phyloP scores from a whole-genome alignment of 2,113 vertebrate species.

The Cryptotis parvus region DNA sequence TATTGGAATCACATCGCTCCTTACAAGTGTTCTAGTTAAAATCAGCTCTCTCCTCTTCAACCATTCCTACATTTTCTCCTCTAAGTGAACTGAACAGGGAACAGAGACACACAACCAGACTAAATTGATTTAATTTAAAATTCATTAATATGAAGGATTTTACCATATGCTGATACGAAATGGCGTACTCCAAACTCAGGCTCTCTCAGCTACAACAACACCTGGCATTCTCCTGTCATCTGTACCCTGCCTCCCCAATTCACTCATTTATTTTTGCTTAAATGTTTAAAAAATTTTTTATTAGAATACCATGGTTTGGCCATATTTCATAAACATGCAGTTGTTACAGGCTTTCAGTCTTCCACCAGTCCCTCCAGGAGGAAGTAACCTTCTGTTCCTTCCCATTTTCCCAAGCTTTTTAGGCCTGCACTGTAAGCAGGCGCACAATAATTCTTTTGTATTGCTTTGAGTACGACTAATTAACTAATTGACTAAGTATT shows the following conservation, averaged over 20 bases:
- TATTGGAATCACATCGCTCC: neutral
- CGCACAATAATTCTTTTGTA: too few relatives aligned
- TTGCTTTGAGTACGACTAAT: too few relatives aligned
- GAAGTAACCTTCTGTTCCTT: too few relatives aligned
- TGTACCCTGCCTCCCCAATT: neutral
- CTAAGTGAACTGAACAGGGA: neutral
- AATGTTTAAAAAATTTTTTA: too few relatives aligned
- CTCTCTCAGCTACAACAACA: neutral
- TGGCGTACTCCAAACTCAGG: neutral
- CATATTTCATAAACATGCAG: too few relatives aligned
- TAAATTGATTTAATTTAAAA: conserved; percentile 32
- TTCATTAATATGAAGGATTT: neutral
- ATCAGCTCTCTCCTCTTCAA: neutral
- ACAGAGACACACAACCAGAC: neutral
- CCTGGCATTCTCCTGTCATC: neutral
- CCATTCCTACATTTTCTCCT: neutral
- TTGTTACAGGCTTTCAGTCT: too few relatives aligned
- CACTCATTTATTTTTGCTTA: too few relatives aligned
- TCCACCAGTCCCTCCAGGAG: too few relatives aligned
- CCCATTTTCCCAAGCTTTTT: too few relatives aligned
- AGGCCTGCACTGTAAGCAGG: too few relatives aligned
- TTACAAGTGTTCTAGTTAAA: neutral
- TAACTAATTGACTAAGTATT: too few relatives aligned
- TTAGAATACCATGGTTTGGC: too few relatives aligned
- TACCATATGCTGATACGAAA: neutral